Conservation (phyloP, 1,140 invertebrate genomes). For the Pachyrhynchus sulphureomaculatus region DNA sequence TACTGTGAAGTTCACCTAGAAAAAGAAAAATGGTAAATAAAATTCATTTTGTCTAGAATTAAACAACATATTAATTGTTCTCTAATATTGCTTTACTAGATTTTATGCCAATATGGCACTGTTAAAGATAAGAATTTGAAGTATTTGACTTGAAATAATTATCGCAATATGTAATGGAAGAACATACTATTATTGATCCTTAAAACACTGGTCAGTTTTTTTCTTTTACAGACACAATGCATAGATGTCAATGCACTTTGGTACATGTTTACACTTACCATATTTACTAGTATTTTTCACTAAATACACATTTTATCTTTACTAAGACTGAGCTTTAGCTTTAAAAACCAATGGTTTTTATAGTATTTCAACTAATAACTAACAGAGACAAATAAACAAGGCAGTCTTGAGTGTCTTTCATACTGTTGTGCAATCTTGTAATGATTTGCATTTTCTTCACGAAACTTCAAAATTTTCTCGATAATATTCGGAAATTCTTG, state of each 20-base stretch:
- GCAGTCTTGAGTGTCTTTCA: conserved; percentile 35
- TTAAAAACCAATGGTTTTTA: background rate
- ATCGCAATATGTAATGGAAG: no score
- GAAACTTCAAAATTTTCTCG: conserved; percentile 41
- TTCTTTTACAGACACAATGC: conserved; percentile 9
- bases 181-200: conserved; percentile 4
- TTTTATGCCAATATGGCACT: no score
- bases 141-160: no score
- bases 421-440: conserved; percentile 49
- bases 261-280: conserved; percentile 19
- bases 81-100: no score
- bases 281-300: conserved; percentile 4
- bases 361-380: background rate
- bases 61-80: no score
- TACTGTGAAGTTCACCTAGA: conserved; percentile 99
- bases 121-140: no score
- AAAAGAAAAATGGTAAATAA: conserved; percentile 33
- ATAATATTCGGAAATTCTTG: conserved; percentile 39
- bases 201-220: background rate
- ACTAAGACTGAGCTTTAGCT: no score
- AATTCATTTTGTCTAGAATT: no score
- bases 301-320: background rate
- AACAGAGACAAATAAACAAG: conserved; percentile 1
- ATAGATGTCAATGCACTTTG: conserved; percentile 21
- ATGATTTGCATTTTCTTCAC: conserved; percentile 4